Evolutionary conservation across 2,113 vertebrate genomes (phyloP), one percentile per base, ranked within the genome.

Genomic region (Pogonocichla stellata): DNA sequence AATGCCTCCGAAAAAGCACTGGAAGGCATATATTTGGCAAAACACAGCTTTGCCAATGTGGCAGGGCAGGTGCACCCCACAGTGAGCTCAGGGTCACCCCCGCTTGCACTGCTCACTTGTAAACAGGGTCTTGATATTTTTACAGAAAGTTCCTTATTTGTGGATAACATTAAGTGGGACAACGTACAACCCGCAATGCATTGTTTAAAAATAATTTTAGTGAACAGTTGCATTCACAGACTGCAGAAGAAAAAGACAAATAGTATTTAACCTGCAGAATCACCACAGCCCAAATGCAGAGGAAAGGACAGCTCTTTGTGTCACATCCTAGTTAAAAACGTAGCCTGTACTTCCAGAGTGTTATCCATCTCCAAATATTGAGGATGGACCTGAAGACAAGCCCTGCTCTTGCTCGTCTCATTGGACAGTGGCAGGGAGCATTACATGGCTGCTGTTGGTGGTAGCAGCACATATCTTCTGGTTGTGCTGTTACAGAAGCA

Each of bases 281-380:
- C 0, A 1, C 56, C 34, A 53, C 20, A 23, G 47, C 43, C 53
- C 33, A 20, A 50, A 57, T 0, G 0, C 13, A 26, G 50, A 72
- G 54, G 19, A 34, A 40, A 56, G 25, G 58, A 20, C 4, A 2
- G 26, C 20, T 71, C 50, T 72, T 60, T n/a, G 29, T 17, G 25
- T 12, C 53, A 16, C 24, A 58, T n/a, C 29, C 47, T 48, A 47
- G 29, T 82, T 61, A 25, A 86, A 62, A 6, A 43, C 13, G 47
- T 61, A 2, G 3, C 7, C 17, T 50, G 26, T 61, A 40, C 42
- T 60, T 77, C 34, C 26, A 2, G 5, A 31, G 12, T 11, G 48
- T 56, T 33, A 12, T 10, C 29, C 22, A 29, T 31, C 10, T 50
- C 16, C 9, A 1, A 0, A 26, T 54, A 58, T 20, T 51, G 28